Evolutionary conservation across 2,797 vertebrate species (phyloP).

Genomic region (Gallinago stenura): DNA sequence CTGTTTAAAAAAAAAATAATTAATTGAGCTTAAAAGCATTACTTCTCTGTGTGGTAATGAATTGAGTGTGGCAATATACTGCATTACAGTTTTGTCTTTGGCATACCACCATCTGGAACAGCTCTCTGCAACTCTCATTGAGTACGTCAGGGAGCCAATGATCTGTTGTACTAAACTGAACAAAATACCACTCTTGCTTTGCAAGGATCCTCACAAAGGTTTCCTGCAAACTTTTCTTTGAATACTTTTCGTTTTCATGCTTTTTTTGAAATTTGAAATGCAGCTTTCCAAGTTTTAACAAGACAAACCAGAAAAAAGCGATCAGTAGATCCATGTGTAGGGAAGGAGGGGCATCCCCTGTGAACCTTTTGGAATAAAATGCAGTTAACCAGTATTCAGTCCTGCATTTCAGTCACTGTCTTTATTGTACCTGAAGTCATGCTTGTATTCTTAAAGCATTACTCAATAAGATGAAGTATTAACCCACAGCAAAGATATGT

Average conservation of each 20-base stretch:
- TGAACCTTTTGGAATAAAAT: not conserved
- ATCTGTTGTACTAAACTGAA: slow-evolving; percentile 34
- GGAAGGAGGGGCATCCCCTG: not conserved
- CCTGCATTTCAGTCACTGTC: not conserved
- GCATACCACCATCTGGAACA: slow-evolving; percentile 63
- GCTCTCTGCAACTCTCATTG: slow-evolving; percentile 11
- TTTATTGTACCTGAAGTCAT: not conserved
- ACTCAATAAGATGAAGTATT: not conserved
- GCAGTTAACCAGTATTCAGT: not conserved
- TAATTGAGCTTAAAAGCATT: slow-evolving; percentile 66
- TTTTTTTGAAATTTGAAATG: not conserved
- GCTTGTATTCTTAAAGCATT: not conserved
- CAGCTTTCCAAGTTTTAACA: not conserved
- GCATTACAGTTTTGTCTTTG: slow-evolving; percentile 55
- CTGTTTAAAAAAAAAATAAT: not conserved
- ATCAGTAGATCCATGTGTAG: not conserved
- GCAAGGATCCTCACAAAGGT: slow-evolving; percentile 11
- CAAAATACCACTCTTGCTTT: slow-evolving; percentile 17
- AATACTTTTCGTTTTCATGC: slow-evolving; percentile 30
- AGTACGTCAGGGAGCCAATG: slow-evolving; percentile 51
- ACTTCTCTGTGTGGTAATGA: slow-evolving; percentile 63
- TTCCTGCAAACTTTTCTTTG: slow-evolving; percentile 25
- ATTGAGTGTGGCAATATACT: slow-evolving; percentile 68
- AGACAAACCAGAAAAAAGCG: not conserved
- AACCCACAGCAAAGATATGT: not conserved